Conservation (phyloP, 2,113 vertebrate species). For the Corythornis cristatus region DNA sequence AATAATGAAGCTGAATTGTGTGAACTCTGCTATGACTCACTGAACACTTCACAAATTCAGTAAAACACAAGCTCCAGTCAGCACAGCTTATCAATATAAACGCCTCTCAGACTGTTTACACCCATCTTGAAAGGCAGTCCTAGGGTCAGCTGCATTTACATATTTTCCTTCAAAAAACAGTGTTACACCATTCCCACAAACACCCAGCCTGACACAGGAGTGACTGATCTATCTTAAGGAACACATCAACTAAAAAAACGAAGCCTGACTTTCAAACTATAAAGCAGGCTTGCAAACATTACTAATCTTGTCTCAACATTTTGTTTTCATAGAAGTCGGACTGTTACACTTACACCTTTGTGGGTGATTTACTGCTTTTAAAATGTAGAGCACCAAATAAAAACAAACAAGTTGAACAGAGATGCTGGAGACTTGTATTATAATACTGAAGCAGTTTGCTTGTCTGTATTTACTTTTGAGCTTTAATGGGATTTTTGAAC, state of each 20-base stretch:
- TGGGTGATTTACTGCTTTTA: not conserved
- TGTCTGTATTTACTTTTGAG: not conserved
- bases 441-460: not conserved
- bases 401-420: not conserved
- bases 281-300: not conserved
- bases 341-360: not conserved
- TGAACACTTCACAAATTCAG: not conserved
- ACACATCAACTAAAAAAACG: not conserved
- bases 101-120: not conserved
- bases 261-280: accelerated
- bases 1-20: not conserved
- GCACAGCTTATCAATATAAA: not conserved
- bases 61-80: not conserved
- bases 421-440: not conserved
- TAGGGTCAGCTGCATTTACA: not conserved
- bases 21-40: not conserved
- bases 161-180: not conserved
- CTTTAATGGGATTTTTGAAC: not conserved
- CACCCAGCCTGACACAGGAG: not conserved
- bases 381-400: not conserved
- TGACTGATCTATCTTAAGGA: not conserved
- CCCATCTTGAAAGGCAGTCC: not conserved
- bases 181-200: not conserved
- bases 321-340: not conserved
- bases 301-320: not conserved